Percentiles rank a stretch among this genome's conserved stretches.
These are phyloP conservation scores for Petaurus breviceps DNA, from an alignment of 2,113 vertebrate genomes.

Conservation along the genomic window DNA sequence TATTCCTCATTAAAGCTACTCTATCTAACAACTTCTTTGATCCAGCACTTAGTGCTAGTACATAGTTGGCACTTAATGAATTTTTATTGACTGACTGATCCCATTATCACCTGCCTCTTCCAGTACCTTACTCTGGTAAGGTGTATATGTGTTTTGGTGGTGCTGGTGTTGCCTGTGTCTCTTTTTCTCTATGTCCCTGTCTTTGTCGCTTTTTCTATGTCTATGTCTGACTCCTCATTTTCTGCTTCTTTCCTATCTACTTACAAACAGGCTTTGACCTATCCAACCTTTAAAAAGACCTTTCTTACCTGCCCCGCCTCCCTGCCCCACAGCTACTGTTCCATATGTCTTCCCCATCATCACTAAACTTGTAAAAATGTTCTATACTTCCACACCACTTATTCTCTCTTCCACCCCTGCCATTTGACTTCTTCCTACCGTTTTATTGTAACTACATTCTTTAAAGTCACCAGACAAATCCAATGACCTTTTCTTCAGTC, in stretches of 20 bases:
- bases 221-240: background rate
- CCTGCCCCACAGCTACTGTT: background rate
- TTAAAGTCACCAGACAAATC: background rate
- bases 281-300: background rate
- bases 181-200: background rate
- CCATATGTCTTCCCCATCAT: background rate
- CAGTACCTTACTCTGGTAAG: background rate
- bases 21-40: background rate
- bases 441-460: background rate
- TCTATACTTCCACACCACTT: background rate
- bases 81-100: background rate
- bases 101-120: background rate
- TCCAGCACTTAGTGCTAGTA: background rate
- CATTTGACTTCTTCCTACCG: background rate
- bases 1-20: background rate
- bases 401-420: background rate
- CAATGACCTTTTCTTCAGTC: background rate
- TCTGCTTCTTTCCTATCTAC: background rate
- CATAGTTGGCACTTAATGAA: background rate
- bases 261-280: background rate
- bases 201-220: background rate
- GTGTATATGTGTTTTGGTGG: background rate
- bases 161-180: too few relatives aligned
- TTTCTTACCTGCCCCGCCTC: background rate
- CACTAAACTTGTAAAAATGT: background rate